A percentile compares a stretch with the other conserved stretches of the same genome.
Evolutionary conservation across 2,797 vertebrate genomes (phyloP).

Genomic region (Oophaga sylvatica): DNA sequence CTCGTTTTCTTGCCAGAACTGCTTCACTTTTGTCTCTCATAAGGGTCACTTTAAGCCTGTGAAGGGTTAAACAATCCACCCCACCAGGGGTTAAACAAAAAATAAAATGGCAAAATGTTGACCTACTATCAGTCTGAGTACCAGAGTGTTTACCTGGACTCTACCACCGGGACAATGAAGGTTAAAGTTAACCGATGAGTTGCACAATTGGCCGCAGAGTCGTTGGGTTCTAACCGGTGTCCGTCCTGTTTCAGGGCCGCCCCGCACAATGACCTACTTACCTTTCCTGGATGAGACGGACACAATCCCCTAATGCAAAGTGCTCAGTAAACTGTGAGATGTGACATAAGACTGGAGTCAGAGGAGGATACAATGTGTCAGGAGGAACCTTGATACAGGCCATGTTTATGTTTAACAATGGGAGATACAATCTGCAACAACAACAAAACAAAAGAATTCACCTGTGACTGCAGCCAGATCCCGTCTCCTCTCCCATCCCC

Average conservation of each 20-base stretch:
- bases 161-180: constrained; percentile 1
- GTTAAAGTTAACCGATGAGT: constrained; percentile 17
- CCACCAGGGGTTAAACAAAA: constrained; percentile 6
- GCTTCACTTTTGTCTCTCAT: not conserved
- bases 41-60: not conserved
- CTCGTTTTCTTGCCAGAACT: constrained; percentile 13
- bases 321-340: not conserved
- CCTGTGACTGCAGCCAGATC: not conserved
- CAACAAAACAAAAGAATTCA: not conserved
- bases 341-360: not conserved
- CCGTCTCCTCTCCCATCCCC: not conserved
- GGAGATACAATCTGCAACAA: not conserved
- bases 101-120: not conserved
- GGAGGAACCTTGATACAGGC: not conserved
- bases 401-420: not conserved
- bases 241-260: not conserved
- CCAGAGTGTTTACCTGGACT: constrained; percentile 46
- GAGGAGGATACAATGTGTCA: not conserved
- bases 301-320: constrained; percentile 26
- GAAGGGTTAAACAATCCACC: not conserved
- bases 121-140: constrained; percentile 53
- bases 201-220: not conserved
- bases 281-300: constrained; percentile 41
- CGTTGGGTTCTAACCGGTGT: not conserved
- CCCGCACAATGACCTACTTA: constrained; percentile 50